These are phyloP conservation scores for Otolemur crassicaudatus DNA, from an alignment of 2,797 vertebrate species.

Conservation along the genomic window DNA sequence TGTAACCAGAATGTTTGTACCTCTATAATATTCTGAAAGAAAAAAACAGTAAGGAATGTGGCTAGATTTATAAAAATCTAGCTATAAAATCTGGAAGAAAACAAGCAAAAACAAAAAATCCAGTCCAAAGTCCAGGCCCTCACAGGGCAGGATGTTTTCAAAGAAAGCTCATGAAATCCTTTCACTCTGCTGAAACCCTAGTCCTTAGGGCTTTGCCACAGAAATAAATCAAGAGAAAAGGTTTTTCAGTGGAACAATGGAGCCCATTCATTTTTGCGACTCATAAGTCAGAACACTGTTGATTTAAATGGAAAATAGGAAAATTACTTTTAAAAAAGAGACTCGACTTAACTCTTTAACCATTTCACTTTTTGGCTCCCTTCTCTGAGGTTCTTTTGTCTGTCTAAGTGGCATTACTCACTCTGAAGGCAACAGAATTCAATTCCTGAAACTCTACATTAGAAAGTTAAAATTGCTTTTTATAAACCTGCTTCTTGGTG, in stretches of 20 bases:
- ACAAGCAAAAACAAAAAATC: too few species aligned
- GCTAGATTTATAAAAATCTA: not conserved
- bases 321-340: slow-evolving; percentile 32
- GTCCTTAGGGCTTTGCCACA: not conserved
- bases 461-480: slow-evolving; percentile 34
- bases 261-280: not conserved
- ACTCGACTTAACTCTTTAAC: not conserved
- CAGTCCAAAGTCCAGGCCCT: not conserved
- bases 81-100: not conserved
- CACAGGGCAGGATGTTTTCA: not conserved
- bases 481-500: slow-evolving; percentile 22
- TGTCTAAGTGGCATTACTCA: not conserved
- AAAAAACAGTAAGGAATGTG: not conserved
- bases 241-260: not conserved
- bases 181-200: not conserved
- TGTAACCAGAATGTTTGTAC: too few species aligned
- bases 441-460: not conserved
- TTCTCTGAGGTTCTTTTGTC: not conserved
- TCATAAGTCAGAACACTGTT: not conserved
- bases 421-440: not conserved
- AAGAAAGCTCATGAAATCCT: not conserved
- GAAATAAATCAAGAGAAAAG: slow-evolving; percentile 25
- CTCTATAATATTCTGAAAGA: too few species aligned
- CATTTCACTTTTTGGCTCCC: not conserved
- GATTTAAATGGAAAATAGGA: slow-evolving; percentile 52